Base-by-base conservation (phyloP, 2,888 invertebrate species). In the Drosophila melanosoma region DNA sequence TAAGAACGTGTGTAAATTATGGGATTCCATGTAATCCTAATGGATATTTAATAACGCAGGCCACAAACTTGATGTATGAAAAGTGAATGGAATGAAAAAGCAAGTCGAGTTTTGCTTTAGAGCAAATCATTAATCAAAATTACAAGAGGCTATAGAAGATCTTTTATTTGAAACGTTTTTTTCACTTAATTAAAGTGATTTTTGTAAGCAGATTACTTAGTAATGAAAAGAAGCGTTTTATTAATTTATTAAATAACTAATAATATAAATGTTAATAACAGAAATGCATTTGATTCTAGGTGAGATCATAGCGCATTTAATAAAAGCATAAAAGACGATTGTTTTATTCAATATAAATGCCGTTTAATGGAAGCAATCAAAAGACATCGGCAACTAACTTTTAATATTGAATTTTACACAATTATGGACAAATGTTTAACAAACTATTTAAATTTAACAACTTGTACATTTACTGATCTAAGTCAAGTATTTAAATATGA, bases 1-100 rank as follows among this genome's bases (percentile, higher is more conserved):
- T 1, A 5, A 49, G 26, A 29, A 17, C 0, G 26, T 1, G 6
- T 1, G 3, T 17, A 17, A 49, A 26, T 10, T 10, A 23, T 49
- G 26, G 10, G 17, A 49, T 49, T 15, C 3, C 17, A 11, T 10
- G 17, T 0, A 49, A 49, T 29, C 17, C 17, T 29, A 29, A 33
- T 53, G n/a, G 20, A 6, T 32, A 32, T 29, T 32, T 51, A 6
- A 29, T 10, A 2, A 3, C n/a, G 10, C 60, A 64, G 76, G 74
- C 68, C 48, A 74, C 79, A 60, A 89, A 81, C 87, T 75, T 69
- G 63, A 48, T 17, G 12, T 3, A 6, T 35, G 1, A 45, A 20
- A 11, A 51, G 10, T 35, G 17, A 15, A 40, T 15, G 52, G 33
- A 15, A 40, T 33, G 32, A 20, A 0, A 32, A 33, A 20, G 7